These are phyloP conservation scores for Cynoglossus semilaevis DNA, from an alignment of 2,113 vertebrate genomes.

Conservation along the genomic window DNA sequence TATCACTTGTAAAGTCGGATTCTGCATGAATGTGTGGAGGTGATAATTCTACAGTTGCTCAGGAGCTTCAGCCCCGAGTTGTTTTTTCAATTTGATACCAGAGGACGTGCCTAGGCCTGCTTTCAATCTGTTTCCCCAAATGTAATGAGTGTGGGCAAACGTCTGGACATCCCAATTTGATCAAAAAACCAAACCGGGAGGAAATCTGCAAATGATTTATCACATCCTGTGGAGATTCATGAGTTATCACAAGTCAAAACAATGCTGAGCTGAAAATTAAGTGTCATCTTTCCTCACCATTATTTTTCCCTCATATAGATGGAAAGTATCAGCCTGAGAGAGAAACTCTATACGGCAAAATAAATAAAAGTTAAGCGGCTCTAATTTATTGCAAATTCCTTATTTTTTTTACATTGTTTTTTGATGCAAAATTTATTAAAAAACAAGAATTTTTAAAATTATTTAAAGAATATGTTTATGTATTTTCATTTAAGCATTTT, in stretches of 20 bases:
- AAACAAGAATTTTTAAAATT: too few relatives aligned
- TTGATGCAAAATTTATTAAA: too few relatives aligned
- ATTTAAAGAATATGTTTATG: too few relatives aligned
- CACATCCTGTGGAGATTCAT: slow-evolving; percentile 69
- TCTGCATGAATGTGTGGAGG: slow-evolving; percentile 43
- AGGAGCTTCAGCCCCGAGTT: slow-evolving; percentile 37
- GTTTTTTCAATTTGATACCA: slow-evolving; percentile 58
- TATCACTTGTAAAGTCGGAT: slow-evolving; percentile 13
- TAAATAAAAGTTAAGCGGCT: slow-evolving; percentile 14
- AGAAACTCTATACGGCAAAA: slow-evolving; percentile 20
- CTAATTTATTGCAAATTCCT: slow-evolving; percentile 4
- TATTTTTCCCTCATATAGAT: slow-evolving; percentile 47
- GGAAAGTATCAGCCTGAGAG: slow-evolving; percentile 28
- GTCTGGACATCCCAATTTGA: slow-evolving; percentile 57
- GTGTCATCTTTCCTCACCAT: slow-evolving; percentile 55
- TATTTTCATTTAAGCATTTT: slow-evolving; percentile 3
- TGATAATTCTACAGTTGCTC: slow-evolving; percentile 68
- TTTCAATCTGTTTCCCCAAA: slow-evolving; percentile 64
- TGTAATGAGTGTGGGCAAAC: slow-evolving; percentile 57
- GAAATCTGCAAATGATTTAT: slow-evolving; percentile 73
- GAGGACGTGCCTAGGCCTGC: slow-evolving; percentile 61
- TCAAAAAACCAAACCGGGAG: slow-evolving; percentile 50
- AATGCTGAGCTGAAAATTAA: slow-evolving; percentile 74
- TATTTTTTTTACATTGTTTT: slow-evolving; percentile 15
- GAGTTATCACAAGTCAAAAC: slow-evolving; percentile 67